Conservation (phyloP, 2,113 vertebrate species). For the Python bivittatus region DNA sequence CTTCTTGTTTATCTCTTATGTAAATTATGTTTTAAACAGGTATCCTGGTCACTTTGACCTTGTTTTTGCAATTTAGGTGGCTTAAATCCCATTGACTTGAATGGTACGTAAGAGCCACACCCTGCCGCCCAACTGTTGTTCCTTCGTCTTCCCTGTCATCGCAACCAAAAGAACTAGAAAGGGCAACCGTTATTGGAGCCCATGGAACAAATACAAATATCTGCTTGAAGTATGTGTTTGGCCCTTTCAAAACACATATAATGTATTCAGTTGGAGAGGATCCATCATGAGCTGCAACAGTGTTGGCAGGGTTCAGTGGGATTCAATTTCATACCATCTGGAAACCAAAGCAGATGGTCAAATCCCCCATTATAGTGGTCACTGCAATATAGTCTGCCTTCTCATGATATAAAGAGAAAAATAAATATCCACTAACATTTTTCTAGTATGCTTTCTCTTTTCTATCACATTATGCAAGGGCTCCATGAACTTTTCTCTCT, state of each 20-base stretch:
- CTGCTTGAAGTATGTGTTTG: not conserved
- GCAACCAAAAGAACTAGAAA: not conserved
- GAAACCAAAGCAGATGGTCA: not conserved
- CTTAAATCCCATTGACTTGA: not conserved
- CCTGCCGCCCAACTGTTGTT: not conserved
- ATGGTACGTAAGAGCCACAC: not conserved
- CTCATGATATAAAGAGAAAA: not conserved
- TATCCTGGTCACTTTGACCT: not conserved
- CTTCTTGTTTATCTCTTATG: not conserved
- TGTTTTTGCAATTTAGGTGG: not conserved
- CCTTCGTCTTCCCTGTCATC: not conserved
- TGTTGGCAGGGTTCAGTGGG: not conserved
- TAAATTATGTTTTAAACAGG: not conserved
- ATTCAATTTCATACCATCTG: not conserved
- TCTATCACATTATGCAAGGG: not conserved
- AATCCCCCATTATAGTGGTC: not conserved
- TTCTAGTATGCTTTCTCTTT: not conserved
- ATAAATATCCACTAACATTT: not conserved
- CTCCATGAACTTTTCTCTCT: not conserved
- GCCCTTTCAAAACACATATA: not conserved
- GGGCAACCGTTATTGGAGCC: not conserved
- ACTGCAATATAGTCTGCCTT: not conserved
- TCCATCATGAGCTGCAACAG: constrained; percentile 6
- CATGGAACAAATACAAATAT: constrained; percentile 13
- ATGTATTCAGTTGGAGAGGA: not conserved